Base-by-base conservation (phyloP, 2,113 vertebrate genomes). In the Hymenochirus boettgeri region DNA sequence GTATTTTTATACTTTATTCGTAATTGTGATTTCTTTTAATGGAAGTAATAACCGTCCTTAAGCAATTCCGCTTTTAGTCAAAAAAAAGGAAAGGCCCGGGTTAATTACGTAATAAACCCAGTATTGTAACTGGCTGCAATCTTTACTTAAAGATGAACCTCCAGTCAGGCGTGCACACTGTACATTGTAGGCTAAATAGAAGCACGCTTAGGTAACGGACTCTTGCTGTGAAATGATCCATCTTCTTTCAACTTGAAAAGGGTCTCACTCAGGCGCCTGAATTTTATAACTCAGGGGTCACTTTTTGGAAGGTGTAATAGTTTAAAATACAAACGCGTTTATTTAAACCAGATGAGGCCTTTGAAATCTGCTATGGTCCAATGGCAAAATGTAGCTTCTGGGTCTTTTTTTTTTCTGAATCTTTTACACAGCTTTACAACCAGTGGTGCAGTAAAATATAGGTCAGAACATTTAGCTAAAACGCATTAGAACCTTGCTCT, bases 341-440 rank as follows among this genome's bases (percentile, higher is more conserved):
- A 37, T 37, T 35, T 24, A 50, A 50, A 29, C 22, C 59, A 35
- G 46, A 62, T 52, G 29, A 37, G 8, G 37, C 19, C 11, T 51
- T 24, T 61, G 31, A n/a, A 61, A 51, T 21, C 47, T 17, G 26
- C 46, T n/a, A 61, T 35, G 46, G 29, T 33, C 21, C 3, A 42
- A 24, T 25, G 46, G 6, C 10, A 61, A 21, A 25, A 35, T 47
- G 33, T 22, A 18, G 33, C 27, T 12, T 23, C 13, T 61, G 15
- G 4, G 17, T 42, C 2, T 42, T n/a, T 31, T 31, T n/a, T n/a
- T n/a, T 31, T 42, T 42, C 15, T n/a, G 15, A n/a, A n/a, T n/a
- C n/a, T n/a, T n/a, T n/a, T n/a, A n/a, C n/a, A n/a, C n/a, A n/a
- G n/a, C n/a, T n/a, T n/a, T n/a, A n/a, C n/a, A n/a, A n/a, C n/a